These are phyloP conservation scores for Elanoides forficatus DNA, from an alignment of 2,113 vertebrate genomes.

Conservation along the genomic window DNA sequence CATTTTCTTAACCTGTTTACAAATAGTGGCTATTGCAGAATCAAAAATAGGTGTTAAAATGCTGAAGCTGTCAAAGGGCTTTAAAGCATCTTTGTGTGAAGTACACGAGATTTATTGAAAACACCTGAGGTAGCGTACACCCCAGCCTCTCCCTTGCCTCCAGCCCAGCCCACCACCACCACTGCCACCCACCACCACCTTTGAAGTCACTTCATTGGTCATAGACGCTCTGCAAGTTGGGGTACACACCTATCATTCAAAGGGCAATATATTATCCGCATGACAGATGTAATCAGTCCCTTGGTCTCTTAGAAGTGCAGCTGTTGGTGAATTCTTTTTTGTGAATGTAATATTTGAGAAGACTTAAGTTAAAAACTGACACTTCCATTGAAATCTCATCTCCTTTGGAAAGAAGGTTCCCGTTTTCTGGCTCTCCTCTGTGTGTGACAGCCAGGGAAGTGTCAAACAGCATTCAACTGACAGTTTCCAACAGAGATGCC, in stretches of 20 bases:
- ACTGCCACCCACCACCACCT: constrained; percentile 45
- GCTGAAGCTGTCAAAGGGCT: constrained; percentile 40
- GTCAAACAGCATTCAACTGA: constrained; percentile 52
- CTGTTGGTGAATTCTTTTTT: constrained; percentile 75
- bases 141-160: constrained; percentile 2
- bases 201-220: constrained; percentile 45
- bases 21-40: constrained; percentile 50
- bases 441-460: constrained; percentile 66
- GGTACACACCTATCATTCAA: constrained; percentile 63
- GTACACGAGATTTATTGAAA: constrained; percentile 31
- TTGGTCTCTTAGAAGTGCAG: constrained; percentile 73
- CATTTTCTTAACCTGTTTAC: constrained; percentile 68
- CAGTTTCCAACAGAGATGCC: constrained; percentile 66
- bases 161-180: constrained; percentile 19
- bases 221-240: background rate
- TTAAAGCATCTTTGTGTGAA: constrained; percentile 46
- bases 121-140: background rate
- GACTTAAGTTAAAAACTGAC: constrained; percentile 72
- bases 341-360: constrained; percentile 72
- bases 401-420: constrained; percentile 65
- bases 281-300: constrained; percentile 72
- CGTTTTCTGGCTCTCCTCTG: constrained; percentile 53
- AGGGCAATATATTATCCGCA: constrained; percentile 56
- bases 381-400: constrained; percentile 72
- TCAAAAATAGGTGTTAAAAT: constrained; percentile 55